A percentile compares a stretch with the other conserved stretches of the same genome.
Conservation (phyloP, 2,888 invertebrate species). For the Zele albiditarsus region DNA sequence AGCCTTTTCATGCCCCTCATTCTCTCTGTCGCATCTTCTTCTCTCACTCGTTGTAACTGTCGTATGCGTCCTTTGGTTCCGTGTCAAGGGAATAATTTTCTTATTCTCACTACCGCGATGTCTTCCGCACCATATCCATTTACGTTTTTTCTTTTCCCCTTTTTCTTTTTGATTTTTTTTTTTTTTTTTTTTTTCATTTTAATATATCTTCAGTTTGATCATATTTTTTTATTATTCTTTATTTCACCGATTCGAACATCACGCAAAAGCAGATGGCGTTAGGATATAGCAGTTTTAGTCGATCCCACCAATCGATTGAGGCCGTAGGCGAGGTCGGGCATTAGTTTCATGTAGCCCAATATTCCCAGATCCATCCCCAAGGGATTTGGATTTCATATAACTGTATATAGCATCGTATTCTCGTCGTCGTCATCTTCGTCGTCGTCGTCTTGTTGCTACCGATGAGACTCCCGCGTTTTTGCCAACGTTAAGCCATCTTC, state of each 20-base stretch:
- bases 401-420: not conserved
- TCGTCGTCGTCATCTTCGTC: not conserved
- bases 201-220: not conserved
- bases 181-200: conserved; percentile 11
- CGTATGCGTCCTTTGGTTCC: conserved; percentile 27
- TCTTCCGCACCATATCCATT: not conserved
- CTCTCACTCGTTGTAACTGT: not conserved
- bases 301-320: conserved; percentile 31
- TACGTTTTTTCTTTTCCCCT: not conserved
- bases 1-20: conserved; percentile 44
- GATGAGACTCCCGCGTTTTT: conserved; percentile 23
- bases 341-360: conserved; percentile 40
- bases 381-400: conserved; percentile 31
- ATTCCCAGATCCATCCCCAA: conserved; percentile 28
- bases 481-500: not conserved
- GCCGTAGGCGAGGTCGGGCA: conserved; percentile 32
- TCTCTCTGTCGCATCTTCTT: conserved; percentile 5
- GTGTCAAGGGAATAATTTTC: conserved; percentile 56
- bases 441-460: conserved; percentile 6
- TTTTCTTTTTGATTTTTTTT: conserved; percentile 10
- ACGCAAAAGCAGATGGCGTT: conserved; percentile 10
- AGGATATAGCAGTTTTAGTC: conserved; percentile 22
- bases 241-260: not conserved
- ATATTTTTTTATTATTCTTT: conserved; percentile 2
- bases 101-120: conserved; percentile 39